Evolutionary conservation across 2,113 vertebrate species (phyloP).

Genomic region (Pyrgilauda ruficollis): DNA sequence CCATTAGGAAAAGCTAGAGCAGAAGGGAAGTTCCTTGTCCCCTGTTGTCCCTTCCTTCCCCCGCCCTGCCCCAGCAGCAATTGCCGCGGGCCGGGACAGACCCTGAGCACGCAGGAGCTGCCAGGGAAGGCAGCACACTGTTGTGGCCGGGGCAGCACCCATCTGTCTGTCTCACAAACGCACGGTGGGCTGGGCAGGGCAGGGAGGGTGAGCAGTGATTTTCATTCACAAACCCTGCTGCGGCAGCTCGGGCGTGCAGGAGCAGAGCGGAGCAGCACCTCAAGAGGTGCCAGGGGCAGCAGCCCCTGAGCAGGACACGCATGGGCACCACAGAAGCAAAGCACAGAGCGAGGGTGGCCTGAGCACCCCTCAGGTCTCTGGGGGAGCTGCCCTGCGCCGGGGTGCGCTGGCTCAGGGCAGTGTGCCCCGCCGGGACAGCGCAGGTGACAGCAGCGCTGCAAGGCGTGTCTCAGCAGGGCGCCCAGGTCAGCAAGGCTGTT

Average conservation of each 20-base stretch:
- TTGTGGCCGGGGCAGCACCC: background rate
- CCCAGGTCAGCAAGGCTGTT: rapidly evolving
- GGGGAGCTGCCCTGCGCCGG: background rate
- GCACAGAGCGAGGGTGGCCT: background rate
- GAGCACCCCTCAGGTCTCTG: background rate
- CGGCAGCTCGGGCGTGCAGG: rapidly evolving
- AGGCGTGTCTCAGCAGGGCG: background rate
- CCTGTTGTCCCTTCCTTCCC: too few relatives aligned
- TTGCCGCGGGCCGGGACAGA: background rate
- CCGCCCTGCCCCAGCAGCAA: rapidly evolving
- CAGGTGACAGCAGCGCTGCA: background rate
- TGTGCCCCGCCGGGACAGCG: too few relatives aligned
- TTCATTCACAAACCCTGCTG: rapidly evolving
- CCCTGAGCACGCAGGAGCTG: rapidly evolving
- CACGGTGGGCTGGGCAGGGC: background rate
- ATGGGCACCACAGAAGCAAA: rapidly evolving
- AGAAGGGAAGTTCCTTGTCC: background rate
- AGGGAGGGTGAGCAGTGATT: background rate
- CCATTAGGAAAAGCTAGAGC: background rate
- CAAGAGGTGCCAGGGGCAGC: background rate
- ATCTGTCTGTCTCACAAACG: background rate
- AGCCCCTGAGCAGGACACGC: background rate
- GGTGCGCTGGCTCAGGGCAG: background rate
- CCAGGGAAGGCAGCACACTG: rapidly evolving
- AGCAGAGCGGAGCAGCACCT: background rate